These are phyloP conservation scores for Chitala chitala DNA, from an alignment of 2,113 vertebrate genomes.

Conservation along the genomic window DNA sequence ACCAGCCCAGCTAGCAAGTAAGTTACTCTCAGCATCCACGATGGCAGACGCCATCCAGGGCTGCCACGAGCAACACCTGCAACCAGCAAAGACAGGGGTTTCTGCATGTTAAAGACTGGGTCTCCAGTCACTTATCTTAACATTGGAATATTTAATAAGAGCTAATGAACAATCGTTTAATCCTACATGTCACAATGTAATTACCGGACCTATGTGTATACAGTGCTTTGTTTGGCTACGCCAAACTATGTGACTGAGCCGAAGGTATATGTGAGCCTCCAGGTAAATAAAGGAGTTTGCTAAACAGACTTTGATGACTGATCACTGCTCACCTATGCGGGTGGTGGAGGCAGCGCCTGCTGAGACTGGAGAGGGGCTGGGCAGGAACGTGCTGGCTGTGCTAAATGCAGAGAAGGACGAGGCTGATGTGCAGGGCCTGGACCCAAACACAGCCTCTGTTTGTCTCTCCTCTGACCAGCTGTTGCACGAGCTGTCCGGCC, in stretches of 20 bases:
- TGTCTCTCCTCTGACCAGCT: slow-evolving; percentile 54
- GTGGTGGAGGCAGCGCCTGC: slow-evolving; percentile 53
- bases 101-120: too few relatives aligned
- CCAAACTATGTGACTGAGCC: too few relatives aligned
- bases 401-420: slow-evolving; percentile 53
- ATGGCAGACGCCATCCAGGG: slow-evolving; percentile 51
- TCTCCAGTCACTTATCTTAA: neutral
- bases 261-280: neutral
- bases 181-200: too few relatives aligned
- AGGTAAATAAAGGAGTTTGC: neutral
- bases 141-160: too few relatives aligned
- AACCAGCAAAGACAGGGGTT: neutral
- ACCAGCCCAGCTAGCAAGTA: slow-evolving; percentile 51
- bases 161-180: too few relatives aligned
- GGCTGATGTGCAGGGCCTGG: slow-evolving; percentile 40
- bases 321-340: slow-evolving; percentile 56
- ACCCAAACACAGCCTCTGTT: slow-evolving; percentile 28
- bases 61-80: slow-evolving; percentile 56
- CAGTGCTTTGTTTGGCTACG: too few relatives aligned
- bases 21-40: slow-evolving; percentile 50
- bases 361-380: slow-evolving; percentile 53
- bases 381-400: slow-evolving; percentile 58
- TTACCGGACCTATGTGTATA: too few relatives aligned
- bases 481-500: slow-evolving; percentile 49
- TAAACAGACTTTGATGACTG: neutral